phyloP scores from a whole-genome alignment of 2,797 vertebrate species.

The Brachyalestes nurse region DNA sequence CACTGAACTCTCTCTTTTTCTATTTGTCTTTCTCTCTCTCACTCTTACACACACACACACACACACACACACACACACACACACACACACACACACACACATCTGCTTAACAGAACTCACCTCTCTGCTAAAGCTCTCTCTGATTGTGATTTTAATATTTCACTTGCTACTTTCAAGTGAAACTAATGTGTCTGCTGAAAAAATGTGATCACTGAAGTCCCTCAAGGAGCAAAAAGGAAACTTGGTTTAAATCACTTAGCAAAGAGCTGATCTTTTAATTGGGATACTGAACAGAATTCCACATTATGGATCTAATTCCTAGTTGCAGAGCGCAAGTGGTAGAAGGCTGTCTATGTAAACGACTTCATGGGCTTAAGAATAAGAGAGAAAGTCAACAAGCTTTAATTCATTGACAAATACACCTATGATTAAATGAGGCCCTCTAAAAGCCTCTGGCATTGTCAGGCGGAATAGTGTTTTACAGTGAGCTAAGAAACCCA shows the following conservation, averaged over 20 bases:
- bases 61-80: no score
- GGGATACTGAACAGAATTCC: background rate
- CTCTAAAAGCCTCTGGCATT: background rate
- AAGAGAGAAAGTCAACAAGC: background rate
- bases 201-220: conserved; percentile 2
- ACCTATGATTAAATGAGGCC: background rate
- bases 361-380: background rate
- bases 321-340: background rate
- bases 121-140: background rate
- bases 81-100: background rate
- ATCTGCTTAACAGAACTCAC: background rate
- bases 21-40: background rate
- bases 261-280: background rate
- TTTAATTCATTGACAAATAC: background rate
- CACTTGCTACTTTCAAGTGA: conserved; percentile 1
- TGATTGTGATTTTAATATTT: background rate
- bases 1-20: background rate
- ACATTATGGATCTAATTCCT: background rate
- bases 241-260: background rate
- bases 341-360: background rate
- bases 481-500: background rate
- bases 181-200: conserved; percentile 16
- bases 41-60: no score
- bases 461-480: background rate
- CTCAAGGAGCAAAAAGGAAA: conserved; percentile 7